These are phyloP conservation scores for Circaetus gallicus DNA, from an alignment of 2,113 vertebrate genomes.

Conservation along the genomic window DNA sequence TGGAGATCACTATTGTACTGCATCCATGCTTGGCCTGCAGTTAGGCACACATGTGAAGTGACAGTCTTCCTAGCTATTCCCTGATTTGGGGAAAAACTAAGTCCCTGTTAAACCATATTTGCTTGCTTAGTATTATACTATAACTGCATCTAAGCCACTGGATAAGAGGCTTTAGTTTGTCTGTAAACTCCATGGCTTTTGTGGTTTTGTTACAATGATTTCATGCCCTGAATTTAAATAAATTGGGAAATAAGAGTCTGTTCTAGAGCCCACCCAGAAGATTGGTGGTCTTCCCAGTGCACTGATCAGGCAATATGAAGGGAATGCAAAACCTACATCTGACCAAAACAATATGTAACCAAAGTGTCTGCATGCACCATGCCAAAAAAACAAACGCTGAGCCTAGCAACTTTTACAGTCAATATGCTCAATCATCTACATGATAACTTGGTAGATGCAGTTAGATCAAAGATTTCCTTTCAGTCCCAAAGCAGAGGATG, in stretches of 20 bases:
- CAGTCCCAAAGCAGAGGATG: neutral
- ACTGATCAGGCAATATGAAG: neutral
- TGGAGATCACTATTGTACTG: neutral
- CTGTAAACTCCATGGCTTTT: conserved; percentile 2
- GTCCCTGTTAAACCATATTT: neutral
- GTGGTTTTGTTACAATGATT: conserved; percentile 16
- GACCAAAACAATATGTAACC: neutral
- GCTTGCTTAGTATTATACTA: neutral
- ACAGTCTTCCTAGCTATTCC: neutral
- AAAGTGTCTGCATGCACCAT: neutral
- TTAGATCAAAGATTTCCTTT: conserved; percentile 2
- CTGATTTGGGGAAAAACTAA: neutral
- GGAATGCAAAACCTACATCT: conserved; percentile 2
- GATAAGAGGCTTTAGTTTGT: neutral
- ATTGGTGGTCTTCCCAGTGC: neutral
- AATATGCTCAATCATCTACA: neutral
- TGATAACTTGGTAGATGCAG: neutral
- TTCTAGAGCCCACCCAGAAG: conserved; percentile 10
- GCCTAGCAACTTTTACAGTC: neutral
- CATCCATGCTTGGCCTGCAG: neutral
- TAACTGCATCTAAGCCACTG: neutral
- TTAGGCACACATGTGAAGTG: neutral
- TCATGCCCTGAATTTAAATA: conserved; percentile 10
- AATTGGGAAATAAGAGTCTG: neutral
- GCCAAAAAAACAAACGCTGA: conserved; percentile 1